These are phyloP conservation scores for Antigone vipio DNA, from an alignment of 2,113 vertebrate genomes.

Conservation along the genomic window DNA sequence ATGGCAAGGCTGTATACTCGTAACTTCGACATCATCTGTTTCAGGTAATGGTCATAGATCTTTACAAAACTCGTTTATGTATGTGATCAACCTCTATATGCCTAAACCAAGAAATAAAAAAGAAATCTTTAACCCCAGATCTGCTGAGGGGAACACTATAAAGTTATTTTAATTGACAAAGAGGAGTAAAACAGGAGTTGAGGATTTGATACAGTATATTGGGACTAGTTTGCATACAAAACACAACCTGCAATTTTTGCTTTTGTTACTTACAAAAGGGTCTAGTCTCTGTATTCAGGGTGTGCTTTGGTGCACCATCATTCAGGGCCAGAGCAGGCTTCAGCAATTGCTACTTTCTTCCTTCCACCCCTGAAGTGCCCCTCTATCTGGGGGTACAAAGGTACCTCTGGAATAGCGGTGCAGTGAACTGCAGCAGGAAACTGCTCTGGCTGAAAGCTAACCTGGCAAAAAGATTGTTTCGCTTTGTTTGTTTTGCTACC, in stretches of 20 bases:
- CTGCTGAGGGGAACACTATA: neutral
- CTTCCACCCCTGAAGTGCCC: neutral
- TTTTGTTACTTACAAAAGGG: neutral
- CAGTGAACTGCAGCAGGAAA: neutral
- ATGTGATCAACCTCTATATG: neutral
- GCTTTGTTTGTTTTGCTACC: neutral
- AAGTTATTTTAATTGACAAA: neutral
- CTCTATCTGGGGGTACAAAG: neutral
- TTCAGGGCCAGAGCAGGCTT: neutral
- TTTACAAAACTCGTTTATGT: neutral
- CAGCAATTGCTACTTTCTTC: neutral
- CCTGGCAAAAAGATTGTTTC: neutral
- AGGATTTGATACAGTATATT: neutral
- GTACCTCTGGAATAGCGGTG: neutral
- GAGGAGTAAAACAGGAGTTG: neutral
- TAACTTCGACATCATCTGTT: slow-evolving; percentile 84
- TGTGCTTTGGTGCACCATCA: neutral
- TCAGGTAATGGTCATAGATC: slow-evolving; percentile 78
- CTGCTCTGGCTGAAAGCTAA: neutral
- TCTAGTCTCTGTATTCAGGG: neutral
- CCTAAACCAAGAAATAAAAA: neutral
- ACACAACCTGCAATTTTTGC: neutral
- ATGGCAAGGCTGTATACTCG: slow-evolving; percentile 88
- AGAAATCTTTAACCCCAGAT: neutral
- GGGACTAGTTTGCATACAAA: neutral